Evolutionary conservation across 1,140 invertebrate species (phyloP), one percentile per base, ranked within the genome.

Genomic region (Cyclargus thomasi): DNA sequence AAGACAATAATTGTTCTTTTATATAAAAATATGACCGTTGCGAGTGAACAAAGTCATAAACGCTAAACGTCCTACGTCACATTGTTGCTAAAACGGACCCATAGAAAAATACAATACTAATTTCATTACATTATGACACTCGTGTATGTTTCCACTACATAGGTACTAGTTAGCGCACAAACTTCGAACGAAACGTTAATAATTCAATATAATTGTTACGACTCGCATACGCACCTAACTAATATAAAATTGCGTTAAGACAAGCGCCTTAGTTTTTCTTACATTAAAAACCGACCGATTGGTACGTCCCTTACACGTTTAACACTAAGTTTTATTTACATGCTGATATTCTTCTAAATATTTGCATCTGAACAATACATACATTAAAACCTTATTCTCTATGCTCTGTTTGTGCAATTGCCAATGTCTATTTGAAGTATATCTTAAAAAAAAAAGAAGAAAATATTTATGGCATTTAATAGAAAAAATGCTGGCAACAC

Each of bases 301-400:
- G 77, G 80, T 76, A 77, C 63, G 70, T 77, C 68, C 75, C 74
- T 71, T 79, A 80, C 63, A 79, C 74, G 77, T 77, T 73, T 79
- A 78, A 81, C 72, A 80, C 81, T 87, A 87, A 82, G 62, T 76
- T 82, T 82, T 88, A 89, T 86, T 83, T 87, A 89, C 86, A 89
- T 81, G 80, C 75, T 84, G 82, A 82, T n/a, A n/a, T 87, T 83
- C 84, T 89, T 86, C 86, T 86, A 89, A 89, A 89, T 87, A 89
- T 89, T 85, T 87, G 83, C 86, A 89, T 89, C 86, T 89, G 86
- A 89, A 89, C 86, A 89, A 89, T 86, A 89, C 82, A 81, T 81
- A 81, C 83, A 84, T 84, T 87, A 86, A 86, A 87, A 87, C 82
- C 85, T 87, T 87, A 89, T 64, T 64, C 79, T 85, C 85, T 69